A percentile compares a stretch with the other conserved stretches of the same genome.
Evolutionary conservation across 2,113 vertebrate species (phyloP).

Genomic region (Brachirus orientalis): DNA sequence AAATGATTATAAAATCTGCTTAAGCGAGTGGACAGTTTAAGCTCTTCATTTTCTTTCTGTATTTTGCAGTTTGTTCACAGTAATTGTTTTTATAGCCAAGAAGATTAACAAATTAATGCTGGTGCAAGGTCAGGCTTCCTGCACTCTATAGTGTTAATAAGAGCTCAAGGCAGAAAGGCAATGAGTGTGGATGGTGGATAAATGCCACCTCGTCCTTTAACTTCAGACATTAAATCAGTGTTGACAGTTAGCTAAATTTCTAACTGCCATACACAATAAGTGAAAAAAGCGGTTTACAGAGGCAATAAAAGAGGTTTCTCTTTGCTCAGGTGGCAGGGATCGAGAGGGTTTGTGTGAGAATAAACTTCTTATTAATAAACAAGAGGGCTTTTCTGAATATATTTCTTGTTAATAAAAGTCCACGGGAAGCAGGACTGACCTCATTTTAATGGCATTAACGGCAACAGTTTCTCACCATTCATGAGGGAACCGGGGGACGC

Average conservation of each 20-base stretch:
- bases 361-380: too few relatives aligned
- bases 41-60: slow-evolving; percentile 53
- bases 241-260: slow-evolving; percentile 23
- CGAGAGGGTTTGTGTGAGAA: neutral
- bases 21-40: slow-evolving; percentile 57
- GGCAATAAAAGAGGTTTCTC: neutral
- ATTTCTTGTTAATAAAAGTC: neutral
- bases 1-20: slow-evolving; percentile 44
- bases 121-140: slow-evolving; percentile 51
- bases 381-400: too few relatives aligned
- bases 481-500: slow-evolving; percentile 2
- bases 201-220: slow-evolving; percentile 49
- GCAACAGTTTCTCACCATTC: neutral
- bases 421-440: neutral
- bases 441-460: slow-evolving; percentile 20
- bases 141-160: slow-evolving; percentile 67
- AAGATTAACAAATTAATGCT: slow-evolving; percentile 66
- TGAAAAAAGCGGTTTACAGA: too few relatives aligned
- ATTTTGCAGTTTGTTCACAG: slow-evolving; percentile 56
- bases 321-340: neutral
- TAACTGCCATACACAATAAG: neutral
- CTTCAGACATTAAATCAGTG: slow-evolving; percentile 42
- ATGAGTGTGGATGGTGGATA: slow-evolving; percentile 18
- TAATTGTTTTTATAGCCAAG: slow-evolving; percentile 63
- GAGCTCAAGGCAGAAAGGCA: slow-evolving; percentile 50